Evolutionary conservation across 1,140 invertebrate species (phyloP), one percentile per base, ranked within the genome.

Genomic region (Zaprionus ornatus): DNA sequence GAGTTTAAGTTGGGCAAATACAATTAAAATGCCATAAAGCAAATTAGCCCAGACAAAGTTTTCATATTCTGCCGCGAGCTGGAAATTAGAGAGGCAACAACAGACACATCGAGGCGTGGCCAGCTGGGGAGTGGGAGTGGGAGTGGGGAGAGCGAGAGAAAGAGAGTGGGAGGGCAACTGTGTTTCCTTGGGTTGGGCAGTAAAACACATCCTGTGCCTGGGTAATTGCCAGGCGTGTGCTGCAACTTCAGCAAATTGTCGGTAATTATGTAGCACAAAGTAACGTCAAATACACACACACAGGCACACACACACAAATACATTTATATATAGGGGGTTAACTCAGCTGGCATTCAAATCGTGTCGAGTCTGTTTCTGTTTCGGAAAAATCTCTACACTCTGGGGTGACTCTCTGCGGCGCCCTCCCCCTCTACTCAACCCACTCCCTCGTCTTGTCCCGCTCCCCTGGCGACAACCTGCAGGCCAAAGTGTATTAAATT

Each of bases 21-120:
- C 85, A 90, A 90, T 90, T 90, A 90, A 90, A 90, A 90, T 90
- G 82, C 85, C 85, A 90, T 90, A 90, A 90, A 90, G 81, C 79
- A 90, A 90, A 90, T 90, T 90, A 90, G 85, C 85, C 85, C 90
- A 85, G 85, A 81, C 86, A 90, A 90, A 90, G 75, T 90, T 90
- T 90, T 87, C 84, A 87, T 87, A 87, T 88, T 87, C 59, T 65
- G 81, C 81, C 74, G 77, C 77, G 77, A 88, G 85, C 84, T 84
- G 77, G 77, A 87, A 87, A 87, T 87, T 84, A 88, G 74, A 73
- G 56, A 45, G 40, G 40, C 40, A 45, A 69, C 83, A 81, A 77
- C 77, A 87, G 74, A 82, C 63, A 68, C 37, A 29, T 52, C 25
- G 55, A 21, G 57, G 55, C 45, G 45, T 50, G 45, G 45, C 45